Evolutionary conservation across 2,888 invertebrate species (phyloP).

Genomic region (Ectemnius lituratus): DNA sequence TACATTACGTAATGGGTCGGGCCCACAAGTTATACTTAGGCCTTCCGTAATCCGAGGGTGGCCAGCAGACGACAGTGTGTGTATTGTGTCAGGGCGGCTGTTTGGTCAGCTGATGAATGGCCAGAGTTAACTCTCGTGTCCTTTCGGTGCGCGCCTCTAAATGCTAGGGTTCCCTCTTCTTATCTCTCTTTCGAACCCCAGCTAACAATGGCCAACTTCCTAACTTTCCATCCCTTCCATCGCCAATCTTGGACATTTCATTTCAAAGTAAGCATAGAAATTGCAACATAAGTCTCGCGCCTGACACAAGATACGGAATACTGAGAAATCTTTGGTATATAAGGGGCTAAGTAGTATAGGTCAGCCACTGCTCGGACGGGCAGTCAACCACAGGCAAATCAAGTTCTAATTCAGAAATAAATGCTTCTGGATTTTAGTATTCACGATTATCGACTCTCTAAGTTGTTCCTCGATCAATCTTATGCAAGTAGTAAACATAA

Average conservation of each 20-base stretch:
- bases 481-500: background rate
- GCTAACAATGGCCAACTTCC: no score
- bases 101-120: constrained; percentile 35
- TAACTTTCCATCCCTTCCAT: background rate
- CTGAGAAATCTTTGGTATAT: background rate
- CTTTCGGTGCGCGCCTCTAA: background rate
- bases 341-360: background rate
- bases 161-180: no score
- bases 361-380: no score
- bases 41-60: constrained; percentile 2
- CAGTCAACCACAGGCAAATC: background rate
- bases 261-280: background rate
- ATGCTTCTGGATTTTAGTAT: background rate
- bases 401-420: background rate
- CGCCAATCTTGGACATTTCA: no score
- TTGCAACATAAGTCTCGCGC: constrained; percentile 1
- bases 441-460: background rate
- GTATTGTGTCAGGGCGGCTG: background rate
- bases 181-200: no score
- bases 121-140: constrained; percentile 25
- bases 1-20: constrained; percentile 5
- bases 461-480: background rate
- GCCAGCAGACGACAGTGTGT: no score
- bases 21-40: constrained; percentile 7
- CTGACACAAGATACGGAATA: background rate